phyloP scores from a whole-genome alignment of 2,113 vertebrate species.

The Bucco capensis region DNA sequence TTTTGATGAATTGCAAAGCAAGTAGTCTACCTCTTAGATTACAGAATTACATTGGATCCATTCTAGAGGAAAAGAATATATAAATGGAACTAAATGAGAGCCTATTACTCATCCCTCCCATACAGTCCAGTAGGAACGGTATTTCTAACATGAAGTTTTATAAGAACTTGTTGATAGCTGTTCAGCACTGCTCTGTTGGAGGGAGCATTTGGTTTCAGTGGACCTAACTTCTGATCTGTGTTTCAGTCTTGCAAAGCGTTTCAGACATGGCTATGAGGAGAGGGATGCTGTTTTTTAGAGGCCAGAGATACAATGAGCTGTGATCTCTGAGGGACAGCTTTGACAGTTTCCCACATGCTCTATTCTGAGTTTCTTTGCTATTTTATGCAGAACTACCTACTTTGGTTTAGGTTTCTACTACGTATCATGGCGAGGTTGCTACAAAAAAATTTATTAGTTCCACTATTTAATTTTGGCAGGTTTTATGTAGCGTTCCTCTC shows the following conservation, averaged over 20 bases:
- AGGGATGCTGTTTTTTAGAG: not conserved
- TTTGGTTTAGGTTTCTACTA: not conserved
- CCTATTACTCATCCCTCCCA: not conserved
- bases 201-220: not conserved
- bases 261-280: not conserved
- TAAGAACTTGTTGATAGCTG: not conserved
- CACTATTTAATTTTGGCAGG: not conserved
- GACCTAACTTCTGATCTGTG: not conserved
- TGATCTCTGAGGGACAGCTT: not conserved
- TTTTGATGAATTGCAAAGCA: not conserved
- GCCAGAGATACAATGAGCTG: not conserved
- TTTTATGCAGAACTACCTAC: not conserved
- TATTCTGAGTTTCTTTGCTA: not conserved
- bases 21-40: not conserved
- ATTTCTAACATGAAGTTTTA: not conserved
- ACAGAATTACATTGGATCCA: not conserved
- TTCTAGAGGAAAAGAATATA: not conserved
- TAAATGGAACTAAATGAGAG: not conserved
- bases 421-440: not conserved
- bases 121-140: not conserved
- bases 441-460: not conserved
- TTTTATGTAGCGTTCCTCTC: not conserved
- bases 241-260: not conserved
- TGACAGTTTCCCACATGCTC: not conserved
- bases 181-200: not conserved